A percentile compares a stretch with the other conserved stretches of the same genome.
Conservation (phyloP, 2,888 invertebrate genomes). For the Torymus aiolomorphi region DNA sequence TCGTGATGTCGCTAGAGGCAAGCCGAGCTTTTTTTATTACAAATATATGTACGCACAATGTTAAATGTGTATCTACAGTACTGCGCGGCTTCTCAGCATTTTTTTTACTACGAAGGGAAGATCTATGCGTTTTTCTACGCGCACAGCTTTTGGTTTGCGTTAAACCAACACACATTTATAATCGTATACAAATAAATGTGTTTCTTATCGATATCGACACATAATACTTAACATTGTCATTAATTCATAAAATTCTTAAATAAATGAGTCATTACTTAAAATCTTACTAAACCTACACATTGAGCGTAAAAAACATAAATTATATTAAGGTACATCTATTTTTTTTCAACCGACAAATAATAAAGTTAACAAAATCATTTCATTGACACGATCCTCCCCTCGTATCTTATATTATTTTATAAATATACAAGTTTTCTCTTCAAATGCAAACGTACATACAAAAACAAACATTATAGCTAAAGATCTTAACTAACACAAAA, state of each 20-base stretch:
- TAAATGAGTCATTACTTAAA: slow-evolving; percentile 31
- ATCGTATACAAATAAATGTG: slow-evolving; percentile 20
- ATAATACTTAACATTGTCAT: slow-evolving; percentile 49
- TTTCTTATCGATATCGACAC: slow-evolving; percentile 10
- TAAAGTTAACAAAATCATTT: slow-evolving; percentile 45
- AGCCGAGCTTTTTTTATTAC: slow-evolving; percentile 46
- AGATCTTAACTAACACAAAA: slow-evolving; percentile 46
- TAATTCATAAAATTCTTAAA: slow-evolving; percentile 48
- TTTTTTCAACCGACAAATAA: slow-evolving; percentile 36
- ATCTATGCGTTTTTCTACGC: slow-evolving; percentile 33
- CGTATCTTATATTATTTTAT: slow-evolving; percentile 31
- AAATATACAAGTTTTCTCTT: slow-evolving; percentile 53
- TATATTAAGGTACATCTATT: slow-evolving; percentile 44
- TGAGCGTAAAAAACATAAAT: slow-evolving; percentile 53
- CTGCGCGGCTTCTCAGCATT: slow-evolving; percentile 23
- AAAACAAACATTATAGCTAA: slow-evolving; percentile 44
- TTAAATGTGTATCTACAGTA: slow-evolving; percentile 51
- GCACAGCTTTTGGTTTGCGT: background rate
- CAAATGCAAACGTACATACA: slow-evolving; percentile 52
- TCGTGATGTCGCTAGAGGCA: slow-evolving; percentile 21
- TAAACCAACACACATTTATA: slow-evolving; percentile 16
- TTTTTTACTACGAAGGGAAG: slow-evolving; percentile 49
- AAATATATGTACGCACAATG: slow-evolving; percentile 47
- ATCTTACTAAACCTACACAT: slow-evolving; percentile 29
- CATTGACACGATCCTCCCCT: slow-evolving; percentile 47